A percentile compares a stretch with the other conserved stretches of the same genome.
Evolutionary conservation across 2,113 vertebrate genomes (phyloP).

Genomic region (Bagarius yarrelli): DNA sequence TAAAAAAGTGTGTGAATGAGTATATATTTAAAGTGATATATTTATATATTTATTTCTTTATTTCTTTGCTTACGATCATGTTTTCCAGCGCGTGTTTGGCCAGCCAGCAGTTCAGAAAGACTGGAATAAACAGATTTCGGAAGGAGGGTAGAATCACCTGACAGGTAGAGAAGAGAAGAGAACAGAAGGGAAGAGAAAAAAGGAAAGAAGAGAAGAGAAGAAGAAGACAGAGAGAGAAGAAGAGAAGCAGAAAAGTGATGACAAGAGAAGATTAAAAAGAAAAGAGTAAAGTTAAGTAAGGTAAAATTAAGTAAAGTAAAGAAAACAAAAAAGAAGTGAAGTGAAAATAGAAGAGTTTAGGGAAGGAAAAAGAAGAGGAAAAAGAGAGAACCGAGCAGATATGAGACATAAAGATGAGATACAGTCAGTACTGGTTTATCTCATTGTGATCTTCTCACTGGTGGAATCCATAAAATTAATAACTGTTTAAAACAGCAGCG

Average conservation of each 20-base stretch:
- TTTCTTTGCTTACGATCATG: conserved; percentile 77
- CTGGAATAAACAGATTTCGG: conserved; percentile 79
- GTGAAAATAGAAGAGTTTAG: no score
- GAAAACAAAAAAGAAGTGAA: no score
- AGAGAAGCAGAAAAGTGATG: no score
- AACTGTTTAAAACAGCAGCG: background rate
- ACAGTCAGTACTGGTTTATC: background rate
- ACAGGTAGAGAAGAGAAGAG: background rate
- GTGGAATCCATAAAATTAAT: background rate
- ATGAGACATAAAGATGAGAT: background rate
- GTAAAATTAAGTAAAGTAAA: no score
- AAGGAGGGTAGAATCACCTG: conserved; percentile 78
- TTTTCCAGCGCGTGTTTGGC: conserved; percentile 82
- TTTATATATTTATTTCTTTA: background rate
- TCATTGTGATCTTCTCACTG: background rate
- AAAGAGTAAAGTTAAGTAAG: no score
- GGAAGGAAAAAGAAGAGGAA: no score
- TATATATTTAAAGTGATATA: background rate
- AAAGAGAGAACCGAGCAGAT: background rate
- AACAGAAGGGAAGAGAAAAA: background rate
- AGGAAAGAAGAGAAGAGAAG: background rate
- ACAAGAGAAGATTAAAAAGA: no score
- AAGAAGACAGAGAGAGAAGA: no score
- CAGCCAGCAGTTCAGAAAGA: conserved; percentile 84
- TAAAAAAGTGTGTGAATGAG: conserved; percentile 18